Percentiles rank a stretch among this genome's conserved stretches.
Evolutionary conservation across 2,888 invertebrate genomes (phyloP).

Genomic region (Leucoptera coffeella): DNA sequence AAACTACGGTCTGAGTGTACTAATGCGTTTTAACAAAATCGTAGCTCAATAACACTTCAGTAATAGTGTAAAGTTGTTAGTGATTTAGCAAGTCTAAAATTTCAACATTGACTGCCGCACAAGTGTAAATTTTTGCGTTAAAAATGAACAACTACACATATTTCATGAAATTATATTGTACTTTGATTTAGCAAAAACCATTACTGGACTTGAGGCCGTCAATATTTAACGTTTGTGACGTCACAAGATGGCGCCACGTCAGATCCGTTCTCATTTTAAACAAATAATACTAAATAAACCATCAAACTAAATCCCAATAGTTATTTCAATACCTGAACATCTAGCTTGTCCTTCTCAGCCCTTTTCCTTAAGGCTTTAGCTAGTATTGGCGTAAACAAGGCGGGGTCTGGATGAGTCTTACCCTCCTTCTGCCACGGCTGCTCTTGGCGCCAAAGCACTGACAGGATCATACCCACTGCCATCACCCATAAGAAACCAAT

Average conservation of each 20-base stretch:
- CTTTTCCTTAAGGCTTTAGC: constrained; percentile 16
- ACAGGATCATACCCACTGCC: constrained; percentile 22
- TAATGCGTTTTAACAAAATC: too few species aligned
- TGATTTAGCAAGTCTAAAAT: too few species aligned
- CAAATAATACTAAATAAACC: constrained; percentile 1
- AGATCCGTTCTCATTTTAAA: too few species aligned
- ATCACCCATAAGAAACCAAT: constrained; percentile 35
- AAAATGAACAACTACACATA: too few species aligned
- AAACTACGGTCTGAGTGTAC: too few species aligned
- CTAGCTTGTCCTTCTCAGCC: constrained; percentile 12
- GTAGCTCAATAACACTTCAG: too few species aligned
- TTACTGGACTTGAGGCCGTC: too few species aligned
- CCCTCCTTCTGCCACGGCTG: constrained; percentile 32
- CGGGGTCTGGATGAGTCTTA: constrained; percentile 22
- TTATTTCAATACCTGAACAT: constrained; percentile 16
- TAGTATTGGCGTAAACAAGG: constrained; percentile 32
- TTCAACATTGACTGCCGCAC: too few species aligned
- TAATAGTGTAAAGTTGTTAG: too few species aligned
- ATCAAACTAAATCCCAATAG: constrained; percentile 2
- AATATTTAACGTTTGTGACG: background rate
- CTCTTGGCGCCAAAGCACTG: constrained; percentile 22
- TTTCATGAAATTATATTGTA: too few species aligned
- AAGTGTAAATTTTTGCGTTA: too few species aligned
- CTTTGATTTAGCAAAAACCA: too few species aligned
- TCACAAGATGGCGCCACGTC: background rate